Evolutionary conservation across 2,797 vertebrate species (phyloP), one percentile per base, ranked within the genome.

Genomic region (Chaetophractus vellerosus): DNA sequence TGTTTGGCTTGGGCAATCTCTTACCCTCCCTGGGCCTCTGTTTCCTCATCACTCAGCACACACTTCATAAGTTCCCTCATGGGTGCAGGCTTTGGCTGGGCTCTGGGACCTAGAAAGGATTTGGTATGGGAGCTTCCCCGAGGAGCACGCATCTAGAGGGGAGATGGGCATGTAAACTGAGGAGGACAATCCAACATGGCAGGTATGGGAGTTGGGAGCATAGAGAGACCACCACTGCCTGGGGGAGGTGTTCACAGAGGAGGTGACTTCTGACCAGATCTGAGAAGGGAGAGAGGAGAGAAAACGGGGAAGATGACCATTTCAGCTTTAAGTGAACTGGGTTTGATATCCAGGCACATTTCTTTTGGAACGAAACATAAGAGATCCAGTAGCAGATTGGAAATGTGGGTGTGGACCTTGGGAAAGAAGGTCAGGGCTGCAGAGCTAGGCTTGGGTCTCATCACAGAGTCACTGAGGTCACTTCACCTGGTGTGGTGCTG

Each of bases 351-450:
- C 0, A 0, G 84, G 81, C 26, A 26, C 64, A 71, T 69, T 79
- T 38, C 9, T 66, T 90, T 94, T 38, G 9, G 63, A 87, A 41
- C 18, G 21, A 88, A 87, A 75, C 8, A 55, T 33, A 57, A 92
- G 36, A 63, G 61, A 64, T 18, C 21, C 23, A 33, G 23, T 28
- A 24, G 57, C 36, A 75, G 69, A 36, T 68, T 89, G 57, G 33
- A 86, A 88, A 78, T 41, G 14, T 31, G 21, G 21, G 14, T 9
- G 1, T 80, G 48, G 26, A 2, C 82, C 66, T 85, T n/a, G 28
- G 72, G 31, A 28, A 83, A 48, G 45, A 76, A 85, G n/a, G 14
- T 28, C 31, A 28, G 11, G 68, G 82, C 23, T 52, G 45, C 26
- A 75, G 41, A 57, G 19, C 61, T 48, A 61, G 33, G 19, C n/a